Conservation (phyloP, 1,140 invertebrate genomes). For the Apolygus lucorum region DNA sequence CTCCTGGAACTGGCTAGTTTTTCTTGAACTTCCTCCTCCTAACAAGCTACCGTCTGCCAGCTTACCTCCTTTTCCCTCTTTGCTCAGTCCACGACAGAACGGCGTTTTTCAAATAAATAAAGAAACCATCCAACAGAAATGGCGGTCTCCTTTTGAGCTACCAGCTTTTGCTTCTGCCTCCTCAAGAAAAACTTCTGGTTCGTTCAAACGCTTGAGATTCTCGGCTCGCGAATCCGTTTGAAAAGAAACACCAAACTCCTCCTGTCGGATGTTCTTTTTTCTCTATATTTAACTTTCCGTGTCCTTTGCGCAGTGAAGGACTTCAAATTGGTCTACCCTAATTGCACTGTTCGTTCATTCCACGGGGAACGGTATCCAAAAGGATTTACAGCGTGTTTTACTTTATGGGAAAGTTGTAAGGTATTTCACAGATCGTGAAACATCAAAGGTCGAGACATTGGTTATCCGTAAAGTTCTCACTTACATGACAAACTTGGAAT, state of each 20-base stretch:
- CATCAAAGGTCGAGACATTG: too few relatives aligned
- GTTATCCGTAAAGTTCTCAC: too few relatives aligned
- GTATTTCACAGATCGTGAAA: too few relatives aligned
- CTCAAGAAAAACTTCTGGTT: neutral
- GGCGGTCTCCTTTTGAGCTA: neutral
- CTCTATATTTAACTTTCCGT: neutral
- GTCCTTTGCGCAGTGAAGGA: too few relatives aligned
- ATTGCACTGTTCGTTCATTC: neutral
- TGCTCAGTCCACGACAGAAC: too few relatives aligned
- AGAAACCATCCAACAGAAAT: neutral
- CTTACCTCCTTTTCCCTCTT: neutral
- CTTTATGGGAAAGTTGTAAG: too few relatives aligned
- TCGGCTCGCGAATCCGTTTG: neutral
- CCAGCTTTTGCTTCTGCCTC: neutral
- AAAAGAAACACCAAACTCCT: neutral
- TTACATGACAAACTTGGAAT: too few relatives aligned
- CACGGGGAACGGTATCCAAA: neutral
- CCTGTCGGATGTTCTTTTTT: neutral
- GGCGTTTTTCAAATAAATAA: neutral
- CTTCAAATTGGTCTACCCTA: neutral
- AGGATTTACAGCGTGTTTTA: neutral
- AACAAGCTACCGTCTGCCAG: neutral
- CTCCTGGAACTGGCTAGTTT: neutral
- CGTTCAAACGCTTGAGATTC: neutral
- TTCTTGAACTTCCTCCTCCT: neutral